Evolutionary conservation across 2,888 invertebrate genomes (phyloP), one percentile per base, ranked within the genome.

Genomic region (Microctonus brassicae): DNA sequence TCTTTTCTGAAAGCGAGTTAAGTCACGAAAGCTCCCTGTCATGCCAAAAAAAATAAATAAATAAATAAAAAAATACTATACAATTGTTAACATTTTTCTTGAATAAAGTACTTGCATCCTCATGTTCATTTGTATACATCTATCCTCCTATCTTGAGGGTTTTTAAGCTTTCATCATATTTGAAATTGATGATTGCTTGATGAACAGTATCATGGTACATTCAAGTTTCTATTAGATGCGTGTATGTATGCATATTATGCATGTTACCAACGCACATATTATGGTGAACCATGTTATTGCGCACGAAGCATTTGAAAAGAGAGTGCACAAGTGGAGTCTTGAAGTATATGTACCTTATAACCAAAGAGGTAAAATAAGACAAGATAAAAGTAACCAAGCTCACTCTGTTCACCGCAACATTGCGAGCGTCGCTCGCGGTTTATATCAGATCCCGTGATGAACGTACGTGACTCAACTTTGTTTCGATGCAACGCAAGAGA

Each of bases 1-100:
- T 47, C 17, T 17, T n/a, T 62, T 57, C 67, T 63, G 29, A 67
- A 64, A 61, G 20, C 47, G 72, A 74, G 71, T 72, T 69, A 55
- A 66, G 34, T 63, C 53, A 65, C 60, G 47, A 63, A 64, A n/a
- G n/a, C n/a, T n/a, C n/a, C n/a, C n/a, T n/a, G n/a, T n/a, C n/a
- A n/a, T n/a, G n/a, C n/a, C n/a, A n/a, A n/a, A n/a, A n/a, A n/a
- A n/a, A n/a, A n/a, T n/a, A n/a, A n/a, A n/a, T n/a, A n/a, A n/a
- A n/a, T n/a, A n/a, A n/a, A n/a, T n/a, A n/a, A n/a, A 74, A 75
- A 74, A 76, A 75, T 70, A 72, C 71, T 69, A 58, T 60, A 64
- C 63, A 65, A 66, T 58, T 63, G 55, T 42, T 36, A 66, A 69
- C 74, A 73, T 72, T 73, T 52, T 55, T 20, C 65, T 55, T 63